Conservation (phyloP, 2,888 invertebrate species). For the Apodemia zela region DNA sequence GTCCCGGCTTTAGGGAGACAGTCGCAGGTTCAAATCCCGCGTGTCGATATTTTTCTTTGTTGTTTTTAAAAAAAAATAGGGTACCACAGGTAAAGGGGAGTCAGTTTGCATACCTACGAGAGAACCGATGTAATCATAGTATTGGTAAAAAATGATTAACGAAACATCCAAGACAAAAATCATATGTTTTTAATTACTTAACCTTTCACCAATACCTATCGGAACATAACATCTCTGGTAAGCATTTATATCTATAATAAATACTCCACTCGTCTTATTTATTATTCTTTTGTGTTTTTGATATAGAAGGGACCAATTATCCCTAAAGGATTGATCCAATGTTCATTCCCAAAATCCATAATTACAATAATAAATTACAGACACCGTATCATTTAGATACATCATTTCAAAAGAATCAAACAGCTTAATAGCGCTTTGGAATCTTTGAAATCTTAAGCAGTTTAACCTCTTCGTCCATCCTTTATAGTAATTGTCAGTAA, state of each 20-base stretch:
- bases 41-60: too few species aligned
- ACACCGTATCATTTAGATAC: conserved; percentile 45
- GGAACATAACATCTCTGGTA: too few species aligned
- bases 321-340: conserved; percentile 28
- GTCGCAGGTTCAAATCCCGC: too few species aligned
- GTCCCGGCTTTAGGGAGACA: too few species aligned
- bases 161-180: background rate
- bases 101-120: too few species aligned
- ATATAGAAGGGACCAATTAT: conserved; percentile 20
- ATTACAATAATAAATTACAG: conserved; percentile 42
- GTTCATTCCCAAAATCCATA: conserved; percentile 33
- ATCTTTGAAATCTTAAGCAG: conserved; percentile 13
- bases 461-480: background rate
- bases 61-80: too few species aligned
- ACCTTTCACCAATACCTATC: too few species aligned
- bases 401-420: conserved; percentile 27
- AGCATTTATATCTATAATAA: too few species aligned
- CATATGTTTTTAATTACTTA: background rate
- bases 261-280: background rate
- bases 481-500: conserved; percentile 14
- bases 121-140: too few species aligned
- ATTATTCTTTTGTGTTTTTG: conserved; percentile 1
- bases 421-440: background rate
- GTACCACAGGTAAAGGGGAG: too few species aligned
- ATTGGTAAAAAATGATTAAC: too few species aligned